Base-by-base conservation (phyloP, 2,113 vertebrate species). In the Brachirus orientalis region DNA sequence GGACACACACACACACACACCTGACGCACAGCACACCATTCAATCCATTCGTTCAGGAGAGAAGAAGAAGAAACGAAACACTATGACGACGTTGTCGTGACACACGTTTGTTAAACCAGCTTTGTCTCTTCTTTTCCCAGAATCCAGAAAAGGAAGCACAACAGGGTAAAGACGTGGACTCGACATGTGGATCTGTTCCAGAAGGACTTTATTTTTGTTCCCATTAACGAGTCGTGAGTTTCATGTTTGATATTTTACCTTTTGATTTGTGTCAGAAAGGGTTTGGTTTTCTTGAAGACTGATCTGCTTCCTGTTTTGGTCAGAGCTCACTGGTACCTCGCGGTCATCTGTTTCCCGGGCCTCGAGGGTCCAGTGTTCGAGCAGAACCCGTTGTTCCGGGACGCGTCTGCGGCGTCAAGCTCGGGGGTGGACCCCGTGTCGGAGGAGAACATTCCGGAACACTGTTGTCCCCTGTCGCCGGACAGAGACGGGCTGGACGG, bases 131-230 rank as follows among this genome's bases (percentile, higher is more conserved):
- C 40, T 57, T 9, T 6, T 11, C 47, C 3, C 84, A 99, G 98
- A 57, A 95, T 99, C 87, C 97, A 96, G 68, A 96, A 98, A 41
- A 94, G 95, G 71, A 95, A 97, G 52, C 98, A 99, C 74, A 96
- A 96, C 66, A 84, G 98, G 86, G 98, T 99, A 0, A 99, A 97
- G 93, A 99, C 97, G 0, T 99, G 98, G 98, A 99, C 98, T 0
- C 93, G 98, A 3, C 98, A 99, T 1, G 97, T 99, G 60, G 97
- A 99, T 75, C 95, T 99, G 66, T 99, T 99, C 87, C 96, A 98
- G 84, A 99, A 99, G 80, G 98, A 99, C 82, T 99, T 99, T 88
- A 96, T 99, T 85, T 99, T 99, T 81, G 97, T 99, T 84, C 98
- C 98, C 75, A 96, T 99, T 79, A 99, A 99, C 71, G 98, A 99